phyloP scores from a whole-genome alignment of 2,113 vertebrate genomes.

The Scartelaos histophorus region DNA sequence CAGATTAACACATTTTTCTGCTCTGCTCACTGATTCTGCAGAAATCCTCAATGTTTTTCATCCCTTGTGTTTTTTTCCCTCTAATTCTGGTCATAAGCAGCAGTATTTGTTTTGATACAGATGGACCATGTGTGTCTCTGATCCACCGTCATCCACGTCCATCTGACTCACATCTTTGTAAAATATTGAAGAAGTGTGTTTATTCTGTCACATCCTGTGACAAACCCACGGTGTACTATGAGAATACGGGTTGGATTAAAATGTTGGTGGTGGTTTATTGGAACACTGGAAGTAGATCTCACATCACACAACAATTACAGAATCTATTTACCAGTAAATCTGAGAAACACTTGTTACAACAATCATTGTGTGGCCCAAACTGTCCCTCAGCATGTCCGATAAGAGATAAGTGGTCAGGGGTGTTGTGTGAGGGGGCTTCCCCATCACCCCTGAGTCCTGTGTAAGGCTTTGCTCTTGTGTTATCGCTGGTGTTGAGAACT shows the following conservation, averaged over 20 bases:
- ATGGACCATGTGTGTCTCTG: too few species aligned
- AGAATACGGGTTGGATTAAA: not conserved
- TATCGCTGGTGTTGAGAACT: slow-evolving; percentile 67
- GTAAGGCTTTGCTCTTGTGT: slow-evolving; percentile 45
- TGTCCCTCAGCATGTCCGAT: slow-evolving; percentile 10
- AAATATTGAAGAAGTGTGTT: too few species aligned
- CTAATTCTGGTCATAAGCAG: too few species aligned
- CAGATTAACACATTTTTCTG: too few species aligned
- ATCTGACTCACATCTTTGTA: too few species aligned
- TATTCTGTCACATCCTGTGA: not conserved
- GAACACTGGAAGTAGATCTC: not conserved
- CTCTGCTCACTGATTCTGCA: too few species aligned
- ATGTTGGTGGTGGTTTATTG: not conserved
- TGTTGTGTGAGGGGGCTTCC: slow-evolving; percentile 49
- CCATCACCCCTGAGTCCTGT: slow-evolving; percentile 46
- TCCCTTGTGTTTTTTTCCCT: too few species aligned
- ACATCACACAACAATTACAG: not conserved
- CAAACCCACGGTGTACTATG: not conserved
- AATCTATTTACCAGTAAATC: not conserved
- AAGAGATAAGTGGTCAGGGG: slow-evolving; percentile 49
- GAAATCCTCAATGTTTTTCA: too few species aligned
- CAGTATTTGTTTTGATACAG: too few species aligned
- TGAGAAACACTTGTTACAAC: not conserved
- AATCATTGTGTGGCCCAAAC: not conserved
- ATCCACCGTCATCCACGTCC: too few species aligned